Conservation (phyloP, 2,113 vertebrate genomes). For the Chloropsis hardwickii region DNA sequence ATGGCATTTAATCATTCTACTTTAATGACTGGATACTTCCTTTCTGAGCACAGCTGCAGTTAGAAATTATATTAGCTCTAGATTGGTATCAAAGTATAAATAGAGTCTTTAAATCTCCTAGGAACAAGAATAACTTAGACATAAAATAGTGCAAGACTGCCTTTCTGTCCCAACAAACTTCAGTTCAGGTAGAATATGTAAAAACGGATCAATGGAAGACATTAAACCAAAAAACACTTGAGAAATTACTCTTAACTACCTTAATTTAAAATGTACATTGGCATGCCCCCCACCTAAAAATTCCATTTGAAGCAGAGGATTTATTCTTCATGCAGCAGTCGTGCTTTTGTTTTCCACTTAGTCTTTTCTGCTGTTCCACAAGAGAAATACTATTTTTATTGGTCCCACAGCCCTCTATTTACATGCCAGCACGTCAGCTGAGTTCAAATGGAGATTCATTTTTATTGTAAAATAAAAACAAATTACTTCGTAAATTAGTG, state of each 20-base stretch:
- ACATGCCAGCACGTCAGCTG: background rate
- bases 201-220: conserved; percentile 14
- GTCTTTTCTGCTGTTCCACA: background rate
- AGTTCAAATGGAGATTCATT: background rate
- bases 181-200: background rate
- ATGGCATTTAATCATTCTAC: background rate
- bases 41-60: background rate
- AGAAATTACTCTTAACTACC: background rate
- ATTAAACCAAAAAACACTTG: background rate
- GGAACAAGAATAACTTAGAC: background rate
- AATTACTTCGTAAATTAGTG: accelerated
- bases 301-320: background rate
- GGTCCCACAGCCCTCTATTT: background rate
- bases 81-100: background rate
- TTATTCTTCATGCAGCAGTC: background rate
- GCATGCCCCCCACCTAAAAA: background rate
- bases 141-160: background rate
- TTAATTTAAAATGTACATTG: background rate
- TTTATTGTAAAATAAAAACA: background rate
- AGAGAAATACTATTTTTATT: background rate
- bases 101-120: background rate
- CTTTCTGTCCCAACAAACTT: conserved; percentile 10
- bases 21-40: background rate
- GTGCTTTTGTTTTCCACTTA: background rate
- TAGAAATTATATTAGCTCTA: background rate